Evolutionary conservation across 1,140 invertebrate genomes (phyloP).

Genomic region (Acyrthosiphon pisum): DNA sequence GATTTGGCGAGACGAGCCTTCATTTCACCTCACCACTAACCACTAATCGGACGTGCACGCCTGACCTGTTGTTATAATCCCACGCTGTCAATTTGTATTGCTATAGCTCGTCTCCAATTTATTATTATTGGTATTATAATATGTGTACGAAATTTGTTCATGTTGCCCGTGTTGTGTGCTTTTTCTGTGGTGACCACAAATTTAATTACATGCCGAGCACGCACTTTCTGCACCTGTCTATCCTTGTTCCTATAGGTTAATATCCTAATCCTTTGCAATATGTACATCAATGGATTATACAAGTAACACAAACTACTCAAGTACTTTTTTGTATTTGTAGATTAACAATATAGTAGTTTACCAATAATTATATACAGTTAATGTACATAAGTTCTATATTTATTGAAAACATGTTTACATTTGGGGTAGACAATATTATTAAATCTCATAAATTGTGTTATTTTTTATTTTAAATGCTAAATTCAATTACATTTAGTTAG

Average conservation of each 20-base stretch:
- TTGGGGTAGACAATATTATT: neutral
- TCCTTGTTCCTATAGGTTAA: conserved; percentile 29
- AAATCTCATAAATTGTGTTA: neutral
- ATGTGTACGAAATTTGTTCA: conserved; percentile 53
- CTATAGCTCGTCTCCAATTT: conserved; percentile 56
- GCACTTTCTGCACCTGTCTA: conserved; percentile 51
- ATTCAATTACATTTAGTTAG: neutral
- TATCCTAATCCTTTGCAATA: conserved; percentile 7
- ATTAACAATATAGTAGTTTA: conserved; percentile 28
- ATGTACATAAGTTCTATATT: neutral
- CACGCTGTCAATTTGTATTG: conserved; percentile 57
- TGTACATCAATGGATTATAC: conserved; percentile 45
- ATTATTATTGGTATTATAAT: conserved; percentile 49
- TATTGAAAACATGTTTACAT: neutral
- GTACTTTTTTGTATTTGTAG: conserved; percentile 14
- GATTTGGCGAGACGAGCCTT: conserved; percentile 61
- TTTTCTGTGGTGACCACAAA: conserved; percentile 53
- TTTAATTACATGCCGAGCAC: conserved; percentile 52
- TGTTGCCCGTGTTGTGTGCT: conserved; percentile 53
- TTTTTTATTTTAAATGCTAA: neutral
- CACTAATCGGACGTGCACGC: conserved; percentile 58
- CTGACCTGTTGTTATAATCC: conserved; percentile 56
- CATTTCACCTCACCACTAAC: conserved; percentile 59
- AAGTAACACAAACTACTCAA: conserved; percentile 42
- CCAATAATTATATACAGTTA: neutral